phyloP scores from a whole-genome alignment of 2,113 vertebrate species.

The Notiomystis cincta region DNA sequence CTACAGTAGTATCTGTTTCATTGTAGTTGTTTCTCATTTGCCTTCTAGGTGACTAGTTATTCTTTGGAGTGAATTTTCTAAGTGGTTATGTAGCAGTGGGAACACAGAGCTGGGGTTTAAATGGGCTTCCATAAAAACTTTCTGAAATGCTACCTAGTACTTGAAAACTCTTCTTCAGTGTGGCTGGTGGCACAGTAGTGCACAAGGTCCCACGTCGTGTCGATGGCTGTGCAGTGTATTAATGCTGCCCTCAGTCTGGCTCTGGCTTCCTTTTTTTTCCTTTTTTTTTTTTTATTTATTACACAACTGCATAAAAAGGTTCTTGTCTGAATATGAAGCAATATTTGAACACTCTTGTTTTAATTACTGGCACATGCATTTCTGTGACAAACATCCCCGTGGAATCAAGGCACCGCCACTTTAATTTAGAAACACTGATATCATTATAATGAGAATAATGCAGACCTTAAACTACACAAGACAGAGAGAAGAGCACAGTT shows the following conservation, averaged over 20 bases:
- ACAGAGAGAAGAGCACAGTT: background rate
- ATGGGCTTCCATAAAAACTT: background rate
- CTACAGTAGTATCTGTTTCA: background rate
- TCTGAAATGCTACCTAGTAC: background rate
- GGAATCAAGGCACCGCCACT: background rate
- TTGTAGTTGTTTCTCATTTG: background rate
- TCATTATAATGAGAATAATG: background rate
- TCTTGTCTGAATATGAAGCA: background rate
- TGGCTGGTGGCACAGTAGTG: background rate
- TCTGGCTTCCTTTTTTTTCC: background rate
- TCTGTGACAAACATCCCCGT: background rate
- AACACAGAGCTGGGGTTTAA: background rate
- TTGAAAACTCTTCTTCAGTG: background rate
- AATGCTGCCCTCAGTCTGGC: background rate
- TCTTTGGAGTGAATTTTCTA: background rate
- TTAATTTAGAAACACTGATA: conserved; percentile 12
- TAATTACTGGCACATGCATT: conserved; percentile 20
- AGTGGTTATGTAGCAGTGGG: background rate
- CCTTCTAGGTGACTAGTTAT: background rate
- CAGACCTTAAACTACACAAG: background rate
- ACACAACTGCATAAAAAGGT: background rate
- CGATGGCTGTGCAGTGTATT: background rate
- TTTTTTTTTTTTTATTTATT: background rate
- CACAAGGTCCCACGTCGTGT: fast-evolving
- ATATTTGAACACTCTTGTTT: background rate